Conservation (phyloP, 2,113 vertebrate species). For the Erythrocercus mccallii region DNA sequence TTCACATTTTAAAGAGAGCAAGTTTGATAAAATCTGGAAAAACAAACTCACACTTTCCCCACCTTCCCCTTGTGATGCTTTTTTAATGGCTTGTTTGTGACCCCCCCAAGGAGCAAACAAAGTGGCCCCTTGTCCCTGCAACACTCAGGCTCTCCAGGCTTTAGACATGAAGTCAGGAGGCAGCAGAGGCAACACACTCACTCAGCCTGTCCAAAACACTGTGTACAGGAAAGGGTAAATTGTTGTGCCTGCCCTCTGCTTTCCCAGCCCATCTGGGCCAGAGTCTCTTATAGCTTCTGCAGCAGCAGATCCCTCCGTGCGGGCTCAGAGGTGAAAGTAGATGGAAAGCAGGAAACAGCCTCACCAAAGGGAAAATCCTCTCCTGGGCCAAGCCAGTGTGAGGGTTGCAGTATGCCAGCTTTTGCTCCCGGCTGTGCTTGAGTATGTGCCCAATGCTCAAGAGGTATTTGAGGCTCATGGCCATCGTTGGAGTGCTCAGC, state of each 20-base stretch:
- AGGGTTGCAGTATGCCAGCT: not conserved
- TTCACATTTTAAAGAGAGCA: not conserved
- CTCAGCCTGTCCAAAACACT: not conserved
- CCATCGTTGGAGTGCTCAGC: not conserved
- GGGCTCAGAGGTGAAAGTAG: not conserved
- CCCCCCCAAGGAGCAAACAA: not conserved
- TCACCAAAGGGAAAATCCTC: not conserved
- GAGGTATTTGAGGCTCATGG: not conserved
- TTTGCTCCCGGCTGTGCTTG: not conserved
- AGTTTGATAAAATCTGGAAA: not conserved
- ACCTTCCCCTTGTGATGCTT: not conserved
- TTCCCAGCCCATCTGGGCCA: not conserved
- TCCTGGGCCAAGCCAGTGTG: fast-evolving
- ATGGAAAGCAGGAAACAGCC: not conserved
- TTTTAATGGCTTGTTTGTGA: not conserved
- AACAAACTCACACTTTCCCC: not conserved
- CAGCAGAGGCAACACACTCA: not conserved
- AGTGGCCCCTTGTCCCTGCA: not conserved
- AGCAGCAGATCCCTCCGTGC: not conserved
- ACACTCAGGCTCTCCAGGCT: not conserved
- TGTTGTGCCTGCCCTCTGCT: not conserved
- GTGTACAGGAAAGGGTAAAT: not conserved
- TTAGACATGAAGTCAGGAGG: not conserved
- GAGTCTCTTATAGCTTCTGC: not conserved
- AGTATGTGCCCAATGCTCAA: too few species aligned